phyloP scores from a whole-genome alignment of 2,797 vertebrate species.

The Buceros bicornis region DNA sequence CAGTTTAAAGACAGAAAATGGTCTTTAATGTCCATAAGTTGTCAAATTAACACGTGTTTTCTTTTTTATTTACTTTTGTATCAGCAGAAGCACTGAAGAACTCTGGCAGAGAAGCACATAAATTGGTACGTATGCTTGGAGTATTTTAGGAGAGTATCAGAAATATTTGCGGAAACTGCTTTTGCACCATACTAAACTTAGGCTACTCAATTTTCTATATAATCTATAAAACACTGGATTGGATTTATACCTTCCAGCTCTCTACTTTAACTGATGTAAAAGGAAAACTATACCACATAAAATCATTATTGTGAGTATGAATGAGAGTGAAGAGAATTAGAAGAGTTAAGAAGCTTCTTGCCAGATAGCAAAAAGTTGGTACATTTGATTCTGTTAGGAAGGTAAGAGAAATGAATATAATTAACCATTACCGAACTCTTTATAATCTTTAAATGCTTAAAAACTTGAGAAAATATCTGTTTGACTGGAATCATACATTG shows the following conservation, averaged over 20 bases:
- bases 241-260: neutral
- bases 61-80: neutral
- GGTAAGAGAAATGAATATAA: constrained; percentile 4
- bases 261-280: neutral
- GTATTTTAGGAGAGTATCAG: neutral
- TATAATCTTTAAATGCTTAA: neutral
- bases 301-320: neutral
- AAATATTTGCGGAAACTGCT: neutral
- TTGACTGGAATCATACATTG: neutral
- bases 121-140: neutral
- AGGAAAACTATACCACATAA: neutral
- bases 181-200: neutral
- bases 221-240: neutral
- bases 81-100: neutral
- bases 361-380: neutral
- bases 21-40: neutral
- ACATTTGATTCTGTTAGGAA: neutral
- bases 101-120: neutral
- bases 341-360: neutral
- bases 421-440: neutral
- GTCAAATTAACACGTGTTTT: neutral
- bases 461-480: neutral
- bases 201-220: neutral
- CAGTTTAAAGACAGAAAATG: neutral
- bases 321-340: neutral